Conservation (phyloP, 2,797 vertebrate genomes). For the Semaprochilodus insignis region DNA sequence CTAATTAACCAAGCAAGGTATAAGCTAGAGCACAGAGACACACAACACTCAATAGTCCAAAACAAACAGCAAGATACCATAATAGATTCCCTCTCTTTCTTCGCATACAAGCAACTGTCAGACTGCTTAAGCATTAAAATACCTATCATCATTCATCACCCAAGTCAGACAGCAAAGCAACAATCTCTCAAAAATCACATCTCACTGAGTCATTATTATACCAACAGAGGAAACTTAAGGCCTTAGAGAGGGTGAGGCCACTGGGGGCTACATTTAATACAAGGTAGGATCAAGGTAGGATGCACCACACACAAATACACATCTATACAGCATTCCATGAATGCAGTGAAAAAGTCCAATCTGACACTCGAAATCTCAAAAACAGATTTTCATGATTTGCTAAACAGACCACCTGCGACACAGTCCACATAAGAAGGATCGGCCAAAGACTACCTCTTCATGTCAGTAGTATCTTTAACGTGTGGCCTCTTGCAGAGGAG, state of each 20-base stretch:
- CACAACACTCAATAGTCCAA: constrained; percentile 6
- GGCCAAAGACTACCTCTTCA: not conserved
- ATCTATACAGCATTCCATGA: not conserved
- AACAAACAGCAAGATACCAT: constrained; percentile 27
- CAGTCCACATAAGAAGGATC: not conserved
- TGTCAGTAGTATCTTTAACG: not conserved
- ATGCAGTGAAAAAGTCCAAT: not conserved
- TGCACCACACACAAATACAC: not conserved
- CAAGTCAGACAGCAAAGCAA: not conserved
- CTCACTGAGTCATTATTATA: not conserved
- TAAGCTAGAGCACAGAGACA: constrained; percentile 2
- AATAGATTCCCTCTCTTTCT: not conserved
- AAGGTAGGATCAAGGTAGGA: not conserved
- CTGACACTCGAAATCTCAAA: not conserved
- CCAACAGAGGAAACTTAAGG: not conserved
- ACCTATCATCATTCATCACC: not conserved
- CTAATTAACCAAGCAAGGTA: constrained; percentile 37
- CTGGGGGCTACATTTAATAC: not conserved
- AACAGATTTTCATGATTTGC: not conserved
- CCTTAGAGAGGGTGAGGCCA: not conserved
- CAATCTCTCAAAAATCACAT: constrained; percentile 3
- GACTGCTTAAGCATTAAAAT: not conserved
- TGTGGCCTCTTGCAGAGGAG: not conserved
- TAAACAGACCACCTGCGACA: not conserved
- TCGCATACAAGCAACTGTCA: not conserved